These are phyloP conservation scores for Plecotus auritus DNA, from an alignment of 2,113 vertebrate genomes.

Conservation along the genomic window DNA sequence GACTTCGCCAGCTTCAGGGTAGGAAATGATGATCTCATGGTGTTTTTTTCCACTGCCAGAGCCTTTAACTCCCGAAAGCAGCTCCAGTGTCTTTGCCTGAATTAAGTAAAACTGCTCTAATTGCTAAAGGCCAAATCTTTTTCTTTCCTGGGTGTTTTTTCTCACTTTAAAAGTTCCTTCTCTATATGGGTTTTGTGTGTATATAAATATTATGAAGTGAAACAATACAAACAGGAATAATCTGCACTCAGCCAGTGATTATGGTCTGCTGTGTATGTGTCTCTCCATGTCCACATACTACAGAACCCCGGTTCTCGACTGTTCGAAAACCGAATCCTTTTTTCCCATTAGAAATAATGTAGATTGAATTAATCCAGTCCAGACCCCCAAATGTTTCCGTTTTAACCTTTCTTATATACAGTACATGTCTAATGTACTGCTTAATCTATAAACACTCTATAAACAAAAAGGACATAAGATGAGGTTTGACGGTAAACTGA, in stretches of 20 bases:
- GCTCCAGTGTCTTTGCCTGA: constrained; percentile 21
- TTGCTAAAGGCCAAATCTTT: not conserved
- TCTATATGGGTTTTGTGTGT: not conserved
- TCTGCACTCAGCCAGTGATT: not conserved
- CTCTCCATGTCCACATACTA: not conserved
- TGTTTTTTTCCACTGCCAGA: constrained; percentile 48
- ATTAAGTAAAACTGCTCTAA: constrained; percentile 17
- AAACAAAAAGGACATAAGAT: too few relatives aligned
- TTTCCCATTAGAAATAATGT: too few relatives aligned
- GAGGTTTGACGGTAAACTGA: too few relatives aligned
- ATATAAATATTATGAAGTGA: not conserved
- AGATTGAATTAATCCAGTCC: too few relatives aligned
- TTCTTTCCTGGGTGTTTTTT: not conserved
- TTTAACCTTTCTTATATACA: too few relatives aligned
- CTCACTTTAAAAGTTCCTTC: not conserved
- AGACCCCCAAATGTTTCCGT: too few relatives aligned
- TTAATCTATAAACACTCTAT: too few relatives aligned
- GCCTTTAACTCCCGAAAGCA: constrained; percentile 9
- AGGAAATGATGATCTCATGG: constrained; percentile 37
- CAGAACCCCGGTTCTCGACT: too few relatives aligned
- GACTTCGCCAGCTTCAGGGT: not conserved
- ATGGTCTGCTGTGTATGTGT: not conserved
- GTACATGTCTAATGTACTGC: too few relatives aligned
- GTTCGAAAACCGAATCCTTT: too few relatives aligned
- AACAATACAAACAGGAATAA: not conserved